Evolutionary conservation across 2,113 vertebrate genomes (phyloP), one percentile per base, ranked within the genome.

Genomic region (Solea senegalensis): DNA sequence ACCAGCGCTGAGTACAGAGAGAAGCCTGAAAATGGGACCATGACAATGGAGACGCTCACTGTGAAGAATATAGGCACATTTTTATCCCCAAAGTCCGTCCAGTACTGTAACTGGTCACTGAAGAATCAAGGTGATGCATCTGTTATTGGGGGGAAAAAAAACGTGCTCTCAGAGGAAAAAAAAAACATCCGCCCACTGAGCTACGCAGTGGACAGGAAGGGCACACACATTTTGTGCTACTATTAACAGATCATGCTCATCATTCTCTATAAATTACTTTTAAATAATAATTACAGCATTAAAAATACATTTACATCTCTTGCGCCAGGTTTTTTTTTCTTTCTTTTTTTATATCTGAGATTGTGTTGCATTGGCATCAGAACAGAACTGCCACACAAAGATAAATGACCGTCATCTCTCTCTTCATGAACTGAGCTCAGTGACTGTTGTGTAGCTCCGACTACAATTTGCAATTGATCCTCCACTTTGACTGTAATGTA

Each of bases 281-380:
- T 93, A 93, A 92, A 94, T 93, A 92, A 90, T 86, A 93, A 87
- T 91, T 91, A 93, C 89, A 93, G 85, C 86, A 84, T 89, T 89
- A 86, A 84, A 91, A 91, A 86, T 72, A 87, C 84, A 90, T 89
- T 80, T 89, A 92, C 89, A 92, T 59, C 59, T 82, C 70, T 74
- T 7, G 39, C 66, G 62, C 75, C 76, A 75, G 78, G 74, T 74
- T 58, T 39, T 58, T 21, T 21, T 58, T 39, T 58, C 1, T 21
- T 21, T 21, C 21, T 21, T 21, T 1, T 21, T 21, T 21, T 48
- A 39, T 13, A 65, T 75, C 56, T 60, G 34, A 75, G 90, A 93
- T 90, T 92, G 93, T 93, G 87, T 80, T 74, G 83, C 77, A 43
- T 75, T 81, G 59, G 16, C 48, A 50, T 74, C 28, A 53, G 7